Conservation (phyloP, 2,797 vertebrate genomes). For the Podargus strigoides region DNA sequence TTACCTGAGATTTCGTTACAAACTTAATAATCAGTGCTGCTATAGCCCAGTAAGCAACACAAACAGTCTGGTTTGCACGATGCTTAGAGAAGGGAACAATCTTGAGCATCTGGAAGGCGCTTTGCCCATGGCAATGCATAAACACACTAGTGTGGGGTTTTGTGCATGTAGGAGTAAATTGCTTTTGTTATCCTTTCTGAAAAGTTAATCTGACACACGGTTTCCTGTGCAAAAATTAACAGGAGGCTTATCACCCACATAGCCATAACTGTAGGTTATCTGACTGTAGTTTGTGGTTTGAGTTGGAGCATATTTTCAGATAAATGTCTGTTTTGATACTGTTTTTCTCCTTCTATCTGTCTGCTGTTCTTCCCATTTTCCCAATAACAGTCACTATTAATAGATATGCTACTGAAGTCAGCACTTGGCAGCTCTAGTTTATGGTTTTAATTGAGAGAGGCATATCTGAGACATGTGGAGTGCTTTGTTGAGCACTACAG, state of each 20-base stretch:
- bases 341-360: neutral
- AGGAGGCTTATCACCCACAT: neutral
- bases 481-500: neutral
- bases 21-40: neutral
- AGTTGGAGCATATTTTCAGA: neutral
- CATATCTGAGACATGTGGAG: neutral
- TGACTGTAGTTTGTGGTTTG: neutral
- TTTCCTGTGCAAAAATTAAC: neutral
- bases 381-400: neutral
- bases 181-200: neutral
- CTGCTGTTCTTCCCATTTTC: neutral
- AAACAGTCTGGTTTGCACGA: neutral
- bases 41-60: neutral
- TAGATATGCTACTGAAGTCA: neutral
- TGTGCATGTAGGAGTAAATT: neutral
- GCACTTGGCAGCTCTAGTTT: neutral
- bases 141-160: neutral
- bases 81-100: neutral
- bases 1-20: constrained; percentile 36
- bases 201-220: neutral
- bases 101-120: neutral
- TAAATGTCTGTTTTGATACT: neutral
- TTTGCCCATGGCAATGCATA: neutral
- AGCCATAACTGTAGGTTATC: neutral
- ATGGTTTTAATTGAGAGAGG: neutral